A percentile compares a stretch with the other conserved stretches of the same genome.
Evolutionary conservation across 2,888 invertebrate species (phyloP).

Genomic region (Hedya salicella): DNA sequence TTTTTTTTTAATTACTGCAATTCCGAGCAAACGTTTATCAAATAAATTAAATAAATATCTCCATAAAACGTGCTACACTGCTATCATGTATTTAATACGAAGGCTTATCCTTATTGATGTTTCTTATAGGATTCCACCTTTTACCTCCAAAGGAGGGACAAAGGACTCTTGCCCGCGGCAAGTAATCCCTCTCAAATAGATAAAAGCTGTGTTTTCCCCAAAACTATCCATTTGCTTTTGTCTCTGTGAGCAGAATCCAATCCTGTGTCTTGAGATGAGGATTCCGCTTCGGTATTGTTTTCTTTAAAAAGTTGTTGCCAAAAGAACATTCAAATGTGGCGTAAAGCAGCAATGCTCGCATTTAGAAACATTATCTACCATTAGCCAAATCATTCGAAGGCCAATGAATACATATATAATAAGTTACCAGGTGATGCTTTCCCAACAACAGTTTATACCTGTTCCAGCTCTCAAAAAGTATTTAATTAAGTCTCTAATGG

Average conservation of each 20-base stretch:
- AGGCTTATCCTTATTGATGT: slow-evolving; percentile 7
- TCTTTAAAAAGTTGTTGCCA: slow-evolving; percentile 1
- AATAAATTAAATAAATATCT: too few species aligned
- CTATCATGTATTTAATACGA: slow-evolving; percentile 6
- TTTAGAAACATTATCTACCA: too few species aligned
- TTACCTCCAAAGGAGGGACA: slow-evolving; percentile 53
- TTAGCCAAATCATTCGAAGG: too few species aligned
- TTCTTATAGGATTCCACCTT: slow-evolving; percentile 38
- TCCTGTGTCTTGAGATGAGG: slow-evolving; percentile 2
- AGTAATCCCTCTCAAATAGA: slow-evolving; percentile 58
- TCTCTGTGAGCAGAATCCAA: slow-evolving; percentile 38
- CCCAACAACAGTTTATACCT: too few species aligned
- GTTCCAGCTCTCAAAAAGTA: too few species aligned
- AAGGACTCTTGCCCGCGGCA: slow-evolving; percentile 34
- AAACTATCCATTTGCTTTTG: slow-evolving; percentile 60
- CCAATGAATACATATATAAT: too few species aligned
- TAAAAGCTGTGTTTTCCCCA: slow-evolving; percentile 61
- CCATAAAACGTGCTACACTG: neutral
- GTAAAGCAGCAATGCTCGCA: too few species aligned
- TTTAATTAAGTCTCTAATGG: too few species aligned
- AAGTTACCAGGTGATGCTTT: too few species aligned
- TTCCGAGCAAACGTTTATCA: too few species aligned
- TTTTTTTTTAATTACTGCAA: too few species aligned
- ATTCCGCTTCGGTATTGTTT: neutral
- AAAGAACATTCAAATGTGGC: too few species aligned